A percentile compares a stretch with the other conserved stretches of the same genome.
Conservation (phyloP, 92 coral and sea anemone species). For the Porites rus region DNA sequence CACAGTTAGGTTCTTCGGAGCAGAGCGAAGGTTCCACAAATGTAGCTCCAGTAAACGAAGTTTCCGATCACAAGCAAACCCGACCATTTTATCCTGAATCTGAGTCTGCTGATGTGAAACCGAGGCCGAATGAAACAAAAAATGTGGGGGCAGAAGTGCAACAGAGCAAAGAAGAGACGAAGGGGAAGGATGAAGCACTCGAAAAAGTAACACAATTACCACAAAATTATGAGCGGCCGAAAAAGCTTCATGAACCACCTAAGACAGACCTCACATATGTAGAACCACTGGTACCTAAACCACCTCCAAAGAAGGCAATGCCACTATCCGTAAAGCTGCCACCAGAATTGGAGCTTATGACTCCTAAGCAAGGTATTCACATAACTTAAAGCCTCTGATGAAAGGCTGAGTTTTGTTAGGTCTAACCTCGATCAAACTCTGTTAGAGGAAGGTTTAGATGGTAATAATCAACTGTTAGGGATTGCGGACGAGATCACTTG, state of each 20-base stretch:
- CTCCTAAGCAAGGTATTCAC: slow-evolving; percentile 41
- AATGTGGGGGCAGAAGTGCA: neutral
- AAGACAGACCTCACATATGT: neutral
- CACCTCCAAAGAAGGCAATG: neutral
- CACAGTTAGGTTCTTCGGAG: neutral
- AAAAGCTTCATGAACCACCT: slow-evolving; percentile 8
- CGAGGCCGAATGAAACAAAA: neutral
- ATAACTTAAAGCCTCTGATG: neutral
- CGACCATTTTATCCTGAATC: slow-evolving; percentile 19
- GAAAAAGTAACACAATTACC: slow-evolving; percentile 15
- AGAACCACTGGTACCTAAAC: neutral
- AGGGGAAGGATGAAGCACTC: slow-evolving; percentile 10
- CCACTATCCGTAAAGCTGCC: slow-evolving; percentile 2
- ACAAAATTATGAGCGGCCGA: neutral
- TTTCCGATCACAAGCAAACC: neutral
- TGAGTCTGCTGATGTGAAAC: slow-evolving; percentile 1
- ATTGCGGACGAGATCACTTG: no score
- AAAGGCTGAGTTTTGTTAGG: no score
- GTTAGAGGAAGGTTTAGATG: no score
- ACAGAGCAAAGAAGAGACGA: neutral
- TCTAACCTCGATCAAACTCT: no score
- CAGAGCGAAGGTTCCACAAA: neutral
- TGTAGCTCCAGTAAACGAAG: neutral
- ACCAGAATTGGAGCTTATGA: slow-evolving; percentile 23
- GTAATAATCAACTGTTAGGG: no score